Conservation (phyloP, 2,888 invertebrate species). For the Melinopterus prodromus region DNA sequence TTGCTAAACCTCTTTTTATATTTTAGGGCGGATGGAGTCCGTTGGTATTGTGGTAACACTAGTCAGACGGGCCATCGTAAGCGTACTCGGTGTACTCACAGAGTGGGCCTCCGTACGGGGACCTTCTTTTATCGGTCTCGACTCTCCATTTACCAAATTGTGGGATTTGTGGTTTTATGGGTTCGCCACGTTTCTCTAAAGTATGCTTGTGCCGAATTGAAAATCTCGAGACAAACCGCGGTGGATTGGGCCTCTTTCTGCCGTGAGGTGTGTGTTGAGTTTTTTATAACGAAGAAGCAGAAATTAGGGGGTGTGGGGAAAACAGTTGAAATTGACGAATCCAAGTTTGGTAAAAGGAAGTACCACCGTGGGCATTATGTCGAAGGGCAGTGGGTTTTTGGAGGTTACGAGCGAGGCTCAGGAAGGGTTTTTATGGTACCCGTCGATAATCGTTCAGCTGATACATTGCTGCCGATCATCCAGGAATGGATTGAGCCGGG, state of each 20-base stretch:
- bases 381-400: too few species aligned
- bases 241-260: constrained; percentile 20
- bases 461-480: too few species aligned
- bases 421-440: too few species aligned
- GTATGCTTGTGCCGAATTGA: neutral
- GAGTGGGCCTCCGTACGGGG: neutral
- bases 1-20: neutral
- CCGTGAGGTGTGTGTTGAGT: constrained; percentile 11
- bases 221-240: neutral
- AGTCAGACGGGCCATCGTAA: neutral
- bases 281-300: neutral
- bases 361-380: too few species aligned
- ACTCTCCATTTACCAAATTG: constrained; percentile 9
- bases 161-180: constrained; percentile 13
- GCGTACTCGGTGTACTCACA: neutral
- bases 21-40: neutral
- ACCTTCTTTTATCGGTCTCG: neutral
- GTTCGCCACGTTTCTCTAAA: neutral
- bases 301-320: neutral
- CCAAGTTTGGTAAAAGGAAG: too few species aligned
- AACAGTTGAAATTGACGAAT: too few species aligned
- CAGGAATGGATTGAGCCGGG: too few species aligned
- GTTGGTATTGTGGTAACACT: constrained; percentile 9
- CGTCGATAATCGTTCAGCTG: too few species aligned
- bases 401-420: too few species aligned